Percentiles rank a stretch among this genome's conserved stretches.
Conservation (phyloP, 2,888 invertebrate genomes). For the Caenorhabditis sp. region DNA sequence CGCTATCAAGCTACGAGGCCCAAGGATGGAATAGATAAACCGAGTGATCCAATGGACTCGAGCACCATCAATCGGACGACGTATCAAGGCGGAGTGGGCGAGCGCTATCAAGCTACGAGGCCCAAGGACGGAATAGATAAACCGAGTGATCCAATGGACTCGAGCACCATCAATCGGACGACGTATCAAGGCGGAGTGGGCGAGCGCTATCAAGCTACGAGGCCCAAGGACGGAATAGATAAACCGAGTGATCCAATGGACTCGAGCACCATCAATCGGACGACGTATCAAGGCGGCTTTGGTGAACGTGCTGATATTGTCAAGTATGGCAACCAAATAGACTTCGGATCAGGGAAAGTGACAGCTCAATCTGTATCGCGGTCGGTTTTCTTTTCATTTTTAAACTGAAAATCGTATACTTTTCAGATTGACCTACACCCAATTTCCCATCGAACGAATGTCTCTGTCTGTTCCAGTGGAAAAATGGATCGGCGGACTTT, state of each 20-base stretch:
- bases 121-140: slow-evolving; percentile 17
- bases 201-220: slow-evolving; percentile 14
- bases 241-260: slow-evolving; percentile 22
- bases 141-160: slow-evolving; percentile 9
- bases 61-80: slow-evolving; percentile 16
- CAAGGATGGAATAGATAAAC: slow-evolving; percentile 5
- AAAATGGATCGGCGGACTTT: slow-evolving; percentile 37
- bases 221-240: slow-evolving; percentile 27
- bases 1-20: slow-evolving; percentile 5
- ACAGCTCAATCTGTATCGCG: slow-evolving; percentile 47
- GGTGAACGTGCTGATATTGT: slow-evolving; percentile 13
- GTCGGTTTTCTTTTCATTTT: slow-evolving; percentile 4
- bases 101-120: slow-evolving; percentile 9
- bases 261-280: slow-evolving; percentile 29
- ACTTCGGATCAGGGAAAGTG: slow-evolving; percentile 48
- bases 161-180: slow-evolving; percentile 17
- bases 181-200: slow-evolving; percentile 30
- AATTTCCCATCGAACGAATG: slow-evolving; percentile 55
- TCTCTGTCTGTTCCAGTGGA: slow-evolving; percentile 45
- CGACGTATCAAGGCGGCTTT: slow-evolving; percentile 27
- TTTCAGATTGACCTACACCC: slow-evolving; percentile 54
- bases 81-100: slow-evolving; percentile 28
- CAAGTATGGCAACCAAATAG: slow-evolving; percentile 14
- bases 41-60: slow-evolving; percentile 3
- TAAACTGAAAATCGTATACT: background rate